phyloP scores from a whole-genome alignment of 2,888 invertebrate species.

The Lasioglossum oenotherae region DNA sequence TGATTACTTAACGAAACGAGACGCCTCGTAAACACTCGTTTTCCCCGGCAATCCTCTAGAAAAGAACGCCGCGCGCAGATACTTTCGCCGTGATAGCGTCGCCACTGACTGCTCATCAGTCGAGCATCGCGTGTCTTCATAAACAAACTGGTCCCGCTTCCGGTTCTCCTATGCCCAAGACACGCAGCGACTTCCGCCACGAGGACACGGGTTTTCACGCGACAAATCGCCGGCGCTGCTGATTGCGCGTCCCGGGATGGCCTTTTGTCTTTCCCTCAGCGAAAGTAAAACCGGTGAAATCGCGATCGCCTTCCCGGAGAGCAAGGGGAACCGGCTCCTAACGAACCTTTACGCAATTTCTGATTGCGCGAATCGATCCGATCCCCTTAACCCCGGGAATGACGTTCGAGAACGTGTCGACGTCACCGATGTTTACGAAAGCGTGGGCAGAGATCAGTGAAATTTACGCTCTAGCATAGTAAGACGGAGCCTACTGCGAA shows the following conservation, averaged over 20 bases:
- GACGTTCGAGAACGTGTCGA: neutral
- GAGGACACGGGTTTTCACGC: neutral
- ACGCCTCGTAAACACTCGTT: neutral
- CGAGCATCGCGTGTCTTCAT: slow-evolving; percentile 31
- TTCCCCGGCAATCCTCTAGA: neutral
- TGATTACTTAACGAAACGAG: slow-evolving; percentile 4
- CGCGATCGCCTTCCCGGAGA: slow-evolving; percentile 4
- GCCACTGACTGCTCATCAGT: neutral
- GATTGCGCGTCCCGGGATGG: slow-evolving; percentile 13
- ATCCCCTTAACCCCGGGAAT: neutral
- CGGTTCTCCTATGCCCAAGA: slow-evolving; percentile 1
- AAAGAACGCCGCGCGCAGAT: slow-evolving; percentile 18
- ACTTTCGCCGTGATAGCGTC: slow-evolving; percentile 44
- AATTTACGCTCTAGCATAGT: neutral
- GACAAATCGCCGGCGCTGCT: neutral
- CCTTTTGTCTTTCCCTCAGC: neutral
- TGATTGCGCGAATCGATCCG: neutral
- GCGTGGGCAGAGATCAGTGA: neutral
- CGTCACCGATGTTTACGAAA: slow-evolving; percentile 1
- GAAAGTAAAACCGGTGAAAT: slow-evolving; percentile 41
- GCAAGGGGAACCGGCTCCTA: neutral
- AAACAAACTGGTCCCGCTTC: slow-evolving; percentile 32
- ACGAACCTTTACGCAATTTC: neutral
- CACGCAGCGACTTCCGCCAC: slow-evolving; percentile 14
- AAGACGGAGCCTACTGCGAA: neutral